phyloP scores from a whole-genome alignment of 1,140 invertebrate genomes.

The Drosophila micromelanica region DNA sequence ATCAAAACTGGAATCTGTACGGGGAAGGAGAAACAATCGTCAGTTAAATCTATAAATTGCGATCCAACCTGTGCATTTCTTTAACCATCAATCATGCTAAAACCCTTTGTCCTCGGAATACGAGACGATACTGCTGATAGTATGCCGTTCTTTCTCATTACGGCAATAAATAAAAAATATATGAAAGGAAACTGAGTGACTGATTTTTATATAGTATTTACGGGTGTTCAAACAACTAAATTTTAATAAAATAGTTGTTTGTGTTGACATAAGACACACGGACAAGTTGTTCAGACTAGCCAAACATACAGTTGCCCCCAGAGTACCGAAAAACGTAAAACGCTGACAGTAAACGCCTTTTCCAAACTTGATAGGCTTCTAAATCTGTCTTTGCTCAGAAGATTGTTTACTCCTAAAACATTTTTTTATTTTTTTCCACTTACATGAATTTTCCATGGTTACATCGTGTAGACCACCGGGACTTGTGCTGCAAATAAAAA shows the following conservation, averaged over 20 bases:
- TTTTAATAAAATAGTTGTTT: constrained; percentile 9
- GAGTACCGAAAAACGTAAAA: background rate
- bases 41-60: background rate
- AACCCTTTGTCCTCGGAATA: background rate
- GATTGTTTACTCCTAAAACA: background rate
- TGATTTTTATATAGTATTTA: constrained; percentile 20
- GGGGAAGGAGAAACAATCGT: constrained; percentile 3
- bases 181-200: constrained; percentile 18
- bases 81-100: constrained; percentile 9
- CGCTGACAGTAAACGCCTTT: background rate
- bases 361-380: too few relatives aligned
- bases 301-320: background rate
- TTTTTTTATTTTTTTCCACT: constrained; percentile 34
- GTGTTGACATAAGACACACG: constrained; percentile 24
- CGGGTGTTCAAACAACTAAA: constrained; percentile 26
- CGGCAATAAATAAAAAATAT: constrained; percentile 31
- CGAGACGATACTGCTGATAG: constrained; percentile 2
- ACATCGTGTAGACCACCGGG: constrained; percentile 86
- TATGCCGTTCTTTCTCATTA: constrained; percentile 20
- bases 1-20: constrained; percentile 68
- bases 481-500: constrained; percentile 85
- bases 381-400: too few relatives aligned
- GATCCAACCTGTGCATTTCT: background rate
- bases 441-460: constrained; percentile 85
- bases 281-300: background rate